phyloP scores from a whole-genome alignment of 2,797 vertebrate genomes.

The Rhabdophis nuchalis region DNA sequence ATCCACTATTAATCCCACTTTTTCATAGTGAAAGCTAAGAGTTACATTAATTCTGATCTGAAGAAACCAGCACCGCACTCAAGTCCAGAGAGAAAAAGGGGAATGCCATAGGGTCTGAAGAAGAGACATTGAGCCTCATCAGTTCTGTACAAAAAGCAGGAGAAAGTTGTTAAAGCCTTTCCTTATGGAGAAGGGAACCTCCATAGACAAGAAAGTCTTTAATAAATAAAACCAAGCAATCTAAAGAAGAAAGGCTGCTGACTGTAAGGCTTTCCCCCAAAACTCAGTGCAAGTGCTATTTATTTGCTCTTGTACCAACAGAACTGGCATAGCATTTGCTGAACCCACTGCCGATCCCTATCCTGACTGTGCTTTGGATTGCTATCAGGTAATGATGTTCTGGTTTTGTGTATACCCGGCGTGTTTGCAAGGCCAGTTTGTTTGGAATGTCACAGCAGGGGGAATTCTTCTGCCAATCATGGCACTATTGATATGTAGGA shows the following conservation, averaged over 20 bases:
- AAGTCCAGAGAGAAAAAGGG: not conserved
- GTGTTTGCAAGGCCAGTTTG: not conserved
- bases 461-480: not conserved
- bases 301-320: not conserved
- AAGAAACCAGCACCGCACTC: not conserved
- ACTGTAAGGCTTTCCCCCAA: not conserved
- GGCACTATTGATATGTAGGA: not conserved
- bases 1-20: no score
- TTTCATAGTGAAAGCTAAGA: not conserved
- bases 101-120: not conserved
- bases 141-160: not conserved
- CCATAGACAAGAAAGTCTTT: not conserved
- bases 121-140: not conserved
- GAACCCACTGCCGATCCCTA: not conserved
- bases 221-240: not conserved
- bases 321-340: not conserved
- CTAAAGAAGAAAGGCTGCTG: not conserved
- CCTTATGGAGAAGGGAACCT: not conserved
- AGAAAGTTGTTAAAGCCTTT: not conserved
- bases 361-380: not conserved
- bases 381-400: not conserved
- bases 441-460: not conserved
- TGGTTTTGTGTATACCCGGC: not conserved
- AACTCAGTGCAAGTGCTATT: not conserved
- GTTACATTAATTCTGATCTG: not conserved